Conservation (phyloP, 2,888 invertebrate genomes). For the Cataglyphis livida region DNA sequence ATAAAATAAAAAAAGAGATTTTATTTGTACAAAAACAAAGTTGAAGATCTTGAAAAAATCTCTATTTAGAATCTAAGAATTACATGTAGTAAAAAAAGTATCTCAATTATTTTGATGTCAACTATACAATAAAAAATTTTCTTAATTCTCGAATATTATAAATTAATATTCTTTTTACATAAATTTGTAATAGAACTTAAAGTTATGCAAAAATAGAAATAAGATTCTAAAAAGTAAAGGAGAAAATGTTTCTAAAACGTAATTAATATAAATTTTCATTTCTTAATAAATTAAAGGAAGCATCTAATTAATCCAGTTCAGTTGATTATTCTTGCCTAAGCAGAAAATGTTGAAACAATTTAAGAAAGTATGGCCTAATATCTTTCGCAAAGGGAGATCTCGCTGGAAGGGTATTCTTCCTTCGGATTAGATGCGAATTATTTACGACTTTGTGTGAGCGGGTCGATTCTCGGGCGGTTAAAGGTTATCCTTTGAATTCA, state of each 20-base stretch:
- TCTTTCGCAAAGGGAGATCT: conserved; percentile 50
- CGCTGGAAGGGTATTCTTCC: conserved; percentile 39
- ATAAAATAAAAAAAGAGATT: neutral
- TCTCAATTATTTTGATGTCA: neutral
- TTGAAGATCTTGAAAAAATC: neutral
- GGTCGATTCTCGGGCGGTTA: conserved; percentile 20
- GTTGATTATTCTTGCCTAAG: conserved; percentile 37
- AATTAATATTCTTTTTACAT: conserved; percentile 11
- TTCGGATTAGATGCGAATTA: conserved; percentile 64
- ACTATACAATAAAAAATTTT: neutral
- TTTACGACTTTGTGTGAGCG: conserved; percentile 60
- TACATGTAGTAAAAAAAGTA: neutral
- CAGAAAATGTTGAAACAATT: conserved; percentile 47
- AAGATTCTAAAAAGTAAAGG: neutral
- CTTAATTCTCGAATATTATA: neutral
- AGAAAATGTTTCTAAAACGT: neutral
- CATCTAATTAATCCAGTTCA: conserved; percentile 28
- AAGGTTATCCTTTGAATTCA: conserved; percentile 44
- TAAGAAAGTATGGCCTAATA: conserved; percentile 58
- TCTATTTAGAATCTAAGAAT: neutral
- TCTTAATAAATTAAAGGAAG: conserved; percentile 30
- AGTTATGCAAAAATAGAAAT: neutral
- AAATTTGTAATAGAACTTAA: neutral
- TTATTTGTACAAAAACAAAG: neutral
- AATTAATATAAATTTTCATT: conserved; percentile 45